phyloP scores from a whole-genome alignment of 2,888 invertebrate genomes.

The Urechis unicinctus region DNA sequence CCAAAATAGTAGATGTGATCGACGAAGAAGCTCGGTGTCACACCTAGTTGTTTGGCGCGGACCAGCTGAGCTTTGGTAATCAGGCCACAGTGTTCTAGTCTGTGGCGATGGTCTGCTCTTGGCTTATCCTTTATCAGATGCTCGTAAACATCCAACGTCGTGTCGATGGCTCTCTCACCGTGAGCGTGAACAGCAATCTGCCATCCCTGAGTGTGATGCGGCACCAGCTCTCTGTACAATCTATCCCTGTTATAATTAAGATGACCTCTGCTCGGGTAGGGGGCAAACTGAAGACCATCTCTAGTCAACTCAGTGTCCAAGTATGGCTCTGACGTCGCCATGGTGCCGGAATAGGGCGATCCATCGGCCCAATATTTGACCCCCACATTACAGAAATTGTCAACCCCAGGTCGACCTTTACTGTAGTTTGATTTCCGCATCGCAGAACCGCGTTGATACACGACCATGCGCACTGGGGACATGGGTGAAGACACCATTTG shows the following conservation, averaged over 20 bases:
- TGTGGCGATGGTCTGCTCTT: neutral
- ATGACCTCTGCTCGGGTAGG: neutral
- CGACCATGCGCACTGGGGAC: neutral
- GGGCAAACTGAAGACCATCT: neutral
- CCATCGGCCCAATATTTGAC: neutral
- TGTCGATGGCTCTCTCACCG: neutral
- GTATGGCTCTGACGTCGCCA: neutral
- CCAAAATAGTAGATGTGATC: constrained; percentile 1
- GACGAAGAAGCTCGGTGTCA: neutral
- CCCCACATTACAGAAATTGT: neutral
- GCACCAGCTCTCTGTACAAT: neutral
- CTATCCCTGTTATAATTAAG: neutral
- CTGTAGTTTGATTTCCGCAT: neutral
- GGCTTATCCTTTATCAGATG: neutral
- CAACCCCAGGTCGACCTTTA: neutral
- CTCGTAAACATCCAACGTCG: neutral
- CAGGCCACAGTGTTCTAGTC: neutral
- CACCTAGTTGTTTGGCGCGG: neutral
- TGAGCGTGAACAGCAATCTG: neutral
- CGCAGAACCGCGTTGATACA: neutral
- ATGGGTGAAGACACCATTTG: neutral
- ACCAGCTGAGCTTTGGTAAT: neutral
- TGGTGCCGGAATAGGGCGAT: neutral
- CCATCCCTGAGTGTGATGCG: neutral
- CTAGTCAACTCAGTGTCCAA: neutral